Base-by-base conservation (phyloP, 2,888 invertebrate genomes). In the Myopa testacea region DNA sequence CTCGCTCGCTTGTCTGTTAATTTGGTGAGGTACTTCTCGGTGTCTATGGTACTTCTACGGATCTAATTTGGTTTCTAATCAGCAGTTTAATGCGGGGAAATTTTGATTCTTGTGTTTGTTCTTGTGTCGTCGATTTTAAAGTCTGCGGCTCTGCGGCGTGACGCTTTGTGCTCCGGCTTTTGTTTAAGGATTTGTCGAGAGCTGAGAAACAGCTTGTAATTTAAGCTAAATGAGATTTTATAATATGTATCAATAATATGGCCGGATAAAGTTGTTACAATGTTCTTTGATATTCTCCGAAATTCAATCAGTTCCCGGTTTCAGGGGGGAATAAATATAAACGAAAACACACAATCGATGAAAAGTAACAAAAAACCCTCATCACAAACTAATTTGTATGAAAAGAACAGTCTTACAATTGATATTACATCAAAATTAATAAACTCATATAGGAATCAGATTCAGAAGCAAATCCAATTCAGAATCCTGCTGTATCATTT, bases 11-110 rank as follows among this genome's bases (percentile, higher is more conserved):
- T 74, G 74, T 74, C 74, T 50, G 74, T 63, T 37, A 63, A 73
- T 73, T 73, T 26, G 26, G 26, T 26, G 26, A 26, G 26, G 26
- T 26, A 10, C 45, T 45, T 6, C 45, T 0, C 45, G 45, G 45
- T 10, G 55, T 55, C n/a, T n/a, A 5, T 16, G 5, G 55, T n/a
- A n/a, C 55, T 5, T 7, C 19, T 37, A 55, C 14, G 7, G 38
- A 71, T 60, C 62, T 58, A 69, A 75, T 75, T 75, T 69, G 38
- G 40, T 69, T 75, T 75, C 75, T 75, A 75, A 75, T 75, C 75
- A 75, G 75, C 75, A 75, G 69, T 69, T 75, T 74, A 16, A 50
- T 60, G 67, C n/a, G 37, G 38, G 38, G 67, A 40, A 40, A 37
- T 67, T 40, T 34, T 70, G 70, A 70, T 63, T 52, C 37, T 6